Evolutionary conservation across 2,797 vertebrate species (phyloP), one percentile per base, ranked within the genome.

Genomic region (Hypotaenidia okinawae): DNA sequence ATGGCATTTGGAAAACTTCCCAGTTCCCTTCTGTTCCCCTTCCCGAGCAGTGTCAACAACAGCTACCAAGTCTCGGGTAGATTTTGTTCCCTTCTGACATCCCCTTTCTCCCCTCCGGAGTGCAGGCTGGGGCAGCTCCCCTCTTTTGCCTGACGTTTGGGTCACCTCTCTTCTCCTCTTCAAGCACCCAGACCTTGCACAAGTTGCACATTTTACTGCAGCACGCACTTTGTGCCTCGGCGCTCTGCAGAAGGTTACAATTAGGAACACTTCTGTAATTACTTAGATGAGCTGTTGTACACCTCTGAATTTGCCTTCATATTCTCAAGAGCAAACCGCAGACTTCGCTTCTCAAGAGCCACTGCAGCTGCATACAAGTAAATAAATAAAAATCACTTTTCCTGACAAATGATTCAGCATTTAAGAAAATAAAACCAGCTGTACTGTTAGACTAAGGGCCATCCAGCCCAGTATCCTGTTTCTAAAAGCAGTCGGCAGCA

Each of bases 361-460:
- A 57, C 54, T 33, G 88, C 77, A 80, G 68, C 75, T 73, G 67
- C 75, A 51, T 52, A 32, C 23, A 67, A 63, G 62, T 87, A 93
- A 95, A 96, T 95, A 96, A 95, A 95, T 51, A 69, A 87, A 80
- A 70, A 52, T n/a, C 4, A 41, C 57, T 43, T 86, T 90, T 94
- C 91, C 80, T 88, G 27, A 87, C 80, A 94, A 93, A 95, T 92
- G 77, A 93, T 94, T 96, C 90, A 86, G 73, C 28, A 0, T 80
- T 89, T 81, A 92, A 86, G 78, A 89, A 89, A 93, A 94, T 88
- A 91, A 91, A 74, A 96, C 12, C 91, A 94, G 91, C 90, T 93
- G 93, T 68, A 89, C 80, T 94, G 75, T 93, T 89, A 95, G 52
- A 89, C 88, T 55, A 84, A 89, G 63, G 90, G 92, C 88, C 91